Base-by-base conservation (phyloP, 1,140 invertebrate species). In the Pseudoatta argentina region DNA sequence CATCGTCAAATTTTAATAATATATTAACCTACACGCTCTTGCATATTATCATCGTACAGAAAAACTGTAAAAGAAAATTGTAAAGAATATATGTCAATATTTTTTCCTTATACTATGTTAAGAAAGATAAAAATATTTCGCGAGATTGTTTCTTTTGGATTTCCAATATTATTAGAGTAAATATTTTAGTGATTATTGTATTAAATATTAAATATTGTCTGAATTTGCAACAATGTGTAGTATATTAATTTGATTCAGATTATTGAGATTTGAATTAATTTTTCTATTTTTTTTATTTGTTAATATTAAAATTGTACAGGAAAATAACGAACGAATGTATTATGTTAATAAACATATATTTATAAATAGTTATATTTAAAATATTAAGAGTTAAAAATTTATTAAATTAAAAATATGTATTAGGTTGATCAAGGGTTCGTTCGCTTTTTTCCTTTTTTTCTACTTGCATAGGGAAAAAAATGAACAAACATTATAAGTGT, bases 341-440 rank as follows among this genome's bases (percentile, higher is more conserved):
- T 39, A 67, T 67, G 34, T 67, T 67, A 67, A 44, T 67, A 67
- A 67, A 67, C n/a, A 39, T 66, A 16, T 39, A 66, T 67, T 67
- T 67, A 67, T 67, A 67, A 10, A 21, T 44, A 67, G n/a, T 67
- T 67, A 44, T 67, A 44, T 67, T 67, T 44, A 44, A 6, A 44
- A 30, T 67, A 67, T 39, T 39, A 39, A 67, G 34, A 39, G 3
- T 39, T 66, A 66, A n/a, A 66, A 66, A 66, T 66, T 34, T 39
- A 66, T 39, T 66, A 21, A 66, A 66, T 66, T 39, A 66, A 34
- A 67, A 44, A 39, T 39, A 39, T 39, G n/a, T 34, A 39, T 66
- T 66, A 66, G 63, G 18, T 67, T 67, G 34, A 67, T 67, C 34
- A 67, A 67, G 6, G 1, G 34, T 39, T 39, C 64, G 64, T 67